Evolutionary conservation across 2,888 invertebrate genomes (phyloP).

Genomic region (Cryptus viduatorius): DNA sequence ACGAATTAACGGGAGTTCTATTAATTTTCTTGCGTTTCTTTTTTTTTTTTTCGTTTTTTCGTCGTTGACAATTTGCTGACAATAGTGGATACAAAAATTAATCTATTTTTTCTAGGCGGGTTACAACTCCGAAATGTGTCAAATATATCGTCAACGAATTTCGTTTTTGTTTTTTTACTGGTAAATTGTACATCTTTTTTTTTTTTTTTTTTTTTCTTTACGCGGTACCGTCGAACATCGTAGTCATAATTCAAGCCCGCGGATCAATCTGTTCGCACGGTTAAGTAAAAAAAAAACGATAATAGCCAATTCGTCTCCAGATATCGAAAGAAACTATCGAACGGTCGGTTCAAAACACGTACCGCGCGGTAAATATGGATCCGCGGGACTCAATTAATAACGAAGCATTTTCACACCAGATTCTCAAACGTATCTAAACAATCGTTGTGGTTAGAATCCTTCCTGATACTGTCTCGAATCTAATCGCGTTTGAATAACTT

Average conservation of each 20-base stretch:
- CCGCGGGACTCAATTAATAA: constrained; percentile 37
- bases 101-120: constrained; percentile 76
- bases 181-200: constrained; percentile 65
- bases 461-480: constrained; percentile 96
- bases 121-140: constrained; percentile 72
- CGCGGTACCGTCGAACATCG: constrained; percentile 28
- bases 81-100: constrained; percentile 80
- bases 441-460: constrained; percentile 89
- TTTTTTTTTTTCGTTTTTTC: constrained; percentile 40
- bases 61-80: constrained; percentile 66
- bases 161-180: constrained; percentile 38
- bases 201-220: constrained; percentile 19
- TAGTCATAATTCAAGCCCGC: constrained; percentile 27
- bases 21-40: constrained; percentile 29
- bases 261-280: constrained; percentile 33
- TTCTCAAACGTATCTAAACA: constrained; percentile 75
- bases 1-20: constrained; percentile 43
- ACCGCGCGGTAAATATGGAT: constrained; percentile 27
- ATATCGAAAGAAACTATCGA: constrained; percentile 11
- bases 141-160: constrained; percentile 73
- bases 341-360: constrained; percentile 9
- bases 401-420: constrained; percentile 66
- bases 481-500: constrained; percentile 93
- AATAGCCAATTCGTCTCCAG: constrained; percentile 6
- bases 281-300: constrained; percentile 38